These are phyloP conservation scores for Alethe diademata DNA, from an alignment of 2,113 vertebrate genomes.

Conservation along the genomic window DNA sequence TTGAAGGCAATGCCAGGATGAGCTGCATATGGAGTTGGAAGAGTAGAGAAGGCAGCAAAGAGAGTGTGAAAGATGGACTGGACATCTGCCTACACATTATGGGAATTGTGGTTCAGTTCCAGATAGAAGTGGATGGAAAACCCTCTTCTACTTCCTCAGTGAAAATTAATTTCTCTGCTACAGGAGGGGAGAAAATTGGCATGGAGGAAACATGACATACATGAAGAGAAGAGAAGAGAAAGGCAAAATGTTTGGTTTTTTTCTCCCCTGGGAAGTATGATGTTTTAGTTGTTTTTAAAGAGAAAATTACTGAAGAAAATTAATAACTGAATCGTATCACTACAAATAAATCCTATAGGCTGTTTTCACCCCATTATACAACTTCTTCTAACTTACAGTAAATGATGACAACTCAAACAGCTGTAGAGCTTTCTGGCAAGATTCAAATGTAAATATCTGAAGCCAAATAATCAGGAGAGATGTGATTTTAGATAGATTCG, in stretches of 20 bases:
- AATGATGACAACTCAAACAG: neutral
- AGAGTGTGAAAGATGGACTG: neutral
- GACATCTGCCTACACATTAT: neutral
- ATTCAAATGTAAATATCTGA: neutral
- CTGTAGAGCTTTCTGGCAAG: neutral
- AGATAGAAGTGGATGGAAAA: neutral
- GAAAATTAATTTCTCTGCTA: neutral
- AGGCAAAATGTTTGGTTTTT: neutral
- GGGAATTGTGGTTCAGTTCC: neutral
- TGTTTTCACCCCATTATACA: neutral
- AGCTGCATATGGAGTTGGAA: neutral
- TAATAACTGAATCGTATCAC: neutral
- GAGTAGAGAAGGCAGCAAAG: neutral
- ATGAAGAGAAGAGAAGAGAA: neutral
- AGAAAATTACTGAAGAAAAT: neutral
- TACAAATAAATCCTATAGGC: neutral
- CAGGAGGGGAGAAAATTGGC: neutral
- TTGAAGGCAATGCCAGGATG: neutral
- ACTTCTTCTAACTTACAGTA: neutral
- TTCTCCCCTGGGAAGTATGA: fast-evolving
- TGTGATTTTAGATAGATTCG: neutral
- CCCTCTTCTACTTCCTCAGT: neutral
- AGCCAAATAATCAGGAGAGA: neutral
- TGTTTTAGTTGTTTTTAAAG: neutral
- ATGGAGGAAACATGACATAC: neutral